Conservation (phyloP, 2,797 vertebrate genomes). For the Sardinella longiceps region DNA sequence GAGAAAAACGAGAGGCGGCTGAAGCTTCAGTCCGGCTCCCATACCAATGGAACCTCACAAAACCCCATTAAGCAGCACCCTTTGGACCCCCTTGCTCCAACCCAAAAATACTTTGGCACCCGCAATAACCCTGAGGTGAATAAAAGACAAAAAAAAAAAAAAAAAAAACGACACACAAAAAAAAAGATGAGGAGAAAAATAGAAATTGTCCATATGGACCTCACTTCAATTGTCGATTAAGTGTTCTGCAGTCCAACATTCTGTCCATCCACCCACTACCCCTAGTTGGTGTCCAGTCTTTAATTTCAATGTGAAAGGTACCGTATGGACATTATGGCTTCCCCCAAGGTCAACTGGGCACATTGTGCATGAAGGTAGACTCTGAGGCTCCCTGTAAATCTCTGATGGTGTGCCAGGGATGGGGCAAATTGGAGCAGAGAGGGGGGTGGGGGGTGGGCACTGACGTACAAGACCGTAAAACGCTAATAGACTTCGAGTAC, state of each 20-base stretch:
- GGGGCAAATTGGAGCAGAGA: slow-evolving; percentile 60
- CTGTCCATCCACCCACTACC: slow-evolving; percentile 30
- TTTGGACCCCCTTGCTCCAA: not conserved
- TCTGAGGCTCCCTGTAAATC: slow-evolving; percentile 44
- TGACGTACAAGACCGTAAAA: slow-evolving; percentile 59
- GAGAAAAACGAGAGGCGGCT: not conserved
- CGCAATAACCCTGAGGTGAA: slow-evolving; percentile 42
- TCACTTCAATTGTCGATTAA: slow-evolving; percentile 48
- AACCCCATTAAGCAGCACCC: slow-evolving; percentile 1
- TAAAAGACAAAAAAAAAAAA: not conserved
- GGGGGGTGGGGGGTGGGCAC: slow-evolving; percentile 46
- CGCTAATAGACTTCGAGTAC: slow-evolving; percentile 59
- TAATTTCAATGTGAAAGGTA: slow-evolving; percentile 42
- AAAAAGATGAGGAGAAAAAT: not conserved
- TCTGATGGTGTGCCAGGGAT: slow-evolving; percentile 50
- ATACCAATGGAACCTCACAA: slow-evolving; percentile 45
- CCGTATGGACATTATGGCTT: slow-evolving; percentile 43
- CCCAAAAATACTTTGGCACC: slow-evolving; percentile 52
- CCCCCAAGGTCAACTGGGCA: slow-evolving; percentile 45
- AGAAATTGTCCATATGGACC: slow-evolving; percentile 48
- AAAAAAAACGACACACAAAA: not conserved
- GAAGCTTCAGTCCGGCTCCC: slow-evolving; percentile 38
- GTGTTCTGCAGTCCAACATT: slow-evolving; percentile 41
- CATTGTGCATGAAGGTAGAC: slow-evolving; percentile 57
- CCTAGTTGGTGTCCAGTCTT: slow-evolving; percentile 33